phyloP scores from a whole-genome alignment of 2,797 vertebrate genomes.

The Falco rusticolus region DNA sequence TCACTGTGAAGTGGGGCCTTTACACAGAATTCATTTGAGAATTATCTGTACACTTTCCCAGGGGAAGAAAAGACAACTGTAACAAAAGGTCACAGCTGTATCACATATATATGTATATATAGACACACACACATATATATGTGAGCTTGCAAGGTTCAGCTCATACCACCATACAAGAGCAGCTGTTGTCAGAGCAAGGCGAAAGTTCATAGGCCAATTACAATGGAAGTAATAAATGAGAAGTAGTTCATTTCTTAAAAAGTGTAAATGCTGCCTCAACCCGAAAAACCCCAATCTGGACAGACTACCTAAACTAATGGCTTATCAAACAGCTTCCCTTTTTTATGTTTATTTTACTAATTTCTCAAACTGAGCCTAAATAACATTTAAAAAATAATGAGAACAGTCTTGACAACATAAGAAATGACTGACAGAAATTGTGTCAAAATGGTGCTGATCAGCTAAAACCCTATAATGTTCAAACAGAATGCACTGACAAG shows the following conservation, averaged over 20 bases:
- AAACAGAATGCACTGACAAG: neutral
- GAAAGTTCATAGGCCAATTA: neutral
- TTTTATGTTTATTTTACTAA: neutral
- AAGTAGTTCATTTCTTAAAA: neutral
- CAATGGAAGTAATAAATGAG: neutral
- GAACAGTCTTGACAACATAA: neutral
- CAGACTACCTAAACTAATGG: neutral
- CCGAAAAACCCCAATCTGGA: neutral
- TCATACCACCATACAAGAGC: neutral
- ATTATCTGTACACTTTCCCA: conserved; percentile 58
- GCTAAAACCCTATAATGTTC: conserved; percentile 78
- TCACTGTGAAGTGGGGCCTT: conserved; percentile 6
- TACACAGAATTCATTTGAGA: conserved; percentile 14
- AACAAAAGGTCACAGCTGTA: conserved; percentile 26
- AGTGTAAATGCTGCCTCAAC: neutral
- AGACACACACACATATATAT: neutral
- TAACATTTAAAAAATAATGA: neutral
- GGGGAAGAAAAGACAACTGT: conserved; percentile 60
- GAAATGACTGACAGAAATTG: neutral
- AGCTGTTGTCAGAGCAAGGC: neutral
- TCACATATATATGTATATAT: neutral
- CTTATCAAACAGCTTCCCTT: neutral
- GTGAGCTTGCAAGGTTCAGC: neutral
- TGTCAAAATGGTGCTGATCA: neutral
- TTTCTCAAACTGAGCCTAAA: neutral